Evolutionary conservation across 2,888 invertebrate species (phyloP).

Genomic region (Hypolimnas misippus): DNA sequence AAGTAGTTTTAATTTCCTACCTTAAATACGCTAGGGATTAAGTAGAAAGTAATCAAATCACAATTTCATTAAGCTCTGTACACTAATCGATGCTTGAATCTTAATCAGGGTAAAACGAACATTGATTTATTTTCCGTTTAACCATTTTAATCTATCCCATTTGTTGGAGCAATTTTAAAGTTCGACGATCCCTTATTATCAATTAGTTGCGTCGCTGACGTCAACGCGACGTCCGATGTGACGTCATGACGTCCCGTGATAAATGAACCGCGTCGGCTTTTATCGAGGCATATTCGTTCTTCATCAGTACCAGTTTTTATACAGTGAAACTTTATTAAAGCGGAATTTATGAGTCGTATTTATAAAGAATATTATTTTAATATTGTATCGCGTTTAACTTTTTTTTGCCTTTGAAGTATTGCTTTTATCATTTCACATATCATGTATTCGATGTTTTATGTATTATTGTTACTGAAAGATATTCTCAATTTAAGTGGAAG

Average conservation of each 20-base stretch:
- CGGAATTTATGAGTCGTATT: constrained; percentile 2
- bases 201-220: constrained; percentile 47
- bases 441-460: too few species aligned
- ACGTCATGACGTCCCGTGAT: constrained; percentile 55
- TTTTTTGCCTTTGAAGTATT: not conserved
- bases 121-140: constrained; percentile 5
- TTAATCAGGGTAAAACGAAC: constrained; percentile 5
- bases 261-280: constrained; percentile 50
- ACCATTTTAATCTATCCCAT: constrained; percentile 9
- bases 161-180: constrained; percentile 15
- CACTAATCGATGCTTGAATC: constrained; percentile 6
- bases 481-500: too few species aligned
- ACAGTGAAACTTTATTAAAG: constrained; percentile 22
- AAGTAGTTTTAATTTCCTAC: not conserved
- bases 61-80: constrained; percentile 8
- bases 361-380: not conserved
- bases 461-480: too few species aligned
- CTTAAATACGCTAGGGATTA: not conserved
- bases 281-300: constrained; percentile 36
- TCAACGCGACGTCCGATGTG: constrained; percentile 41
- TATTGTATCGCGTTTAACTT: not conserved
- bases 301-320: constrained; percentile 31
- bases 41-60: constrained; percentile 1
- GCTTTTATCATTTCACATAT: not conserved
- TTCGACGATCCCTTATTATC: constrained; percentile 40